Conservation (phyloP, 1,140 invertebrate genomes). For the Scylla paramamosain region DNA sequence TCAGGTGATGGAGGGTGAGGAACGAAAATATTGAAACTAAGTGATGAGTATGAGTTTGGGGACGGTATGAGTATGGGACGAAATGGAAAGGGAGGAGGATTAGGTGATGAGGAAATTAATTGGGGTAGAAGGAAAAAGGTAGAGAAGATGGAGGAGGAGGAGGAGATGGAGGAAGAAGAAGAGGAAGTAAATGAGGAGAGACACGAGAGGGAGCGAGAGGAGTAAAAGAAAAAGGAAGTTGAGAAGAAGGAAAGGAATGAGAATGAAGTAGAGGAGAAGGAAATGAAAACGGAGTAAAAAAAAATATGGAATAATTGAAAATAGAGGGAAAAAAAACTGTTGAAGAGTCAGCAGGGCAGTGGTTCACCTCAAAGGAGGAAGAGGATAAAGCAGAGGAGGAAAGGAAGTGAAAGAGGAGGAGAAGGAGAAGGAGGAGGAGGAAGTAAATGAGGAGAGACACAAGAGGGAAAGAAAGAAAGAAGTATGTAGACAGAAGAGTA, state of each 20-base stretch:
- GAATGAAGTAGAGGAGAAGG: not conserved
- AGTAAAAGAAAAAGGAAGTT: not conserved
- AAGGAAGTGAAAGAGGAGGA: not conserved
- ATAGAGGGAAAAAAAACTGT: no score
- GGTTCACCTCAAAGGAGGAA: no score
- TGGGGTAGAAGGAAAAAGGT: not conserved
- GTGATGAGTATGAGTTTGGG: not conserved
- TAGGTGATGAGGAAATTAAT: not conserved
- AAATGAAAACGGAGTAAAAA: not conserved
- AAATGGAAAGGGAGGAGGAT: not conserved
- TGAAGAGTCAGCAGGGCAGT: no score
- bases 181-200: no score
- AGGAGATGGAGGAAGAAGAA: no score
- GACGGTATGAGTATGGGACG: not conserved
- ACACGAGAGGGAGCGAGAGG: no score
- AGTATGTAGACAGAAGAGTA: not conserved
- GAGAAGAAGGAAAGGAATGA: not conserved
- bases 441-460: not conserved
- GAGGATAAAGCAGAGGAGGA: not conserved
- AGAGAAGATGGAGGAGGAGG: no score
- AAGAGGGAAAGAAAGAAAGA: not conserved
- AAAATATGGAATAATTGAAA: no score
- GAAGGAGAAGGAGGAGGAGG: not conserved
- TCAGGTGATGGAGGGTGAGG: not conserved
- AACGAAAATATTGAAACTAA: not conserved